Conservation (phyloP, 1,140 invertebrate species). For the Hyles euphorbiae region DNA sequence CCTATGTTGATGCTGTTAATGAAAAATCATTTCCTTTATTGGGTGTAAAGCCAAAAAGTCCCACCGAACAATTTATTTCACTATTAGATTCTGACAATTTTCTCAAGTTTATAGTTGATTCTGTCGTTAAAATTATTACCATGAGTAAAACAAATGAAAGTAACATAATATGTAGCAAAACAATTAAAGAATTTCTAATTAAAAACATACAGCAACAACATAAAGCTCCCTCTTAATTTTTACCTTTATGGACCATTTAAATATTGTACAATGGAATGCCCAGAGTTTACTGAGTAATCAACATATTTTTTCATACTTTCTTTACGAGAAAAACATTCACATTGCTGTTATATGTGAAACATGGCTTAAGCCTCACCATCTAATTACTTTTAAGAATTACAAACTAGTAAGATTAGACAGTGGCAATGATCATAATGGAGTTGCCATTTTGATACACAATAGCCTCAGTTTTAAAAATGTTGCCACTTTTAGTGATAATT, state of each 20-base stretch:
- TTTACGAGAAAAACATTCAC: conserved; percentile 16
- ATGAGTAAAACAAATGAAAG: conserved; percentile 1
- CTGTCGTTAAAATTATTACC: conserved; percentile 6
- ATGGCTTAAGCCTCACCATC: conserved; percentile 16
- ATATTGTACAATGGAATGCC: conserved; percentile 13
- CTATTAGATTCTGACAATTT: conserved; percentile 3
- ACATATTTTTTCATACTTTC: conserved; percentile 12
- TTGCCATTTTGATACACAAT: conserved; percentile 26
- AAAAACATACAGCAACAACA: conserved; percentile 4
- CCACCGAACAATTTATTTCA: background rate
- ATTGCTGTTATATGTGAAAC: conserved; percentile 22
- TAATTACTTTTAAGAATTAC: conserved; percentile 17
- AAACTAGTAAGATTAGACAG: conserved; percentile 17
- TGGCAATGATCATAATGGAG: conserved; percentile 26
- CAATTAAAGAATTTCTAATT: conserved; percentile 4
- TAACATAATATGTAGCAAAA: background rate
- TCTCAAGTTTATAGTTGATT: conserved; percentile 4
- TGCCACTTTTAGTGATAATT: background rate
- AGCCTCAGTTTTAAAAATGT: conserved; percentile 3
- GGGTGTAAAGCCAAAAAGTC: conserved; percentile 3
- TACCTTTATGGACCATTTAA: background rate
- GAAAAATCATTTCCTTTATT: conserved; percentile 8
- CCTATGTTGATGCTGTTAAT: conserved; percentile 17
- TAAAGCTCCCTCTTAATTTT: conserved; percentile 1
- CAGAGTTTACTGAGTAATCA: conserved; percentile 20